Evolutionary conservation across 2,113 vertebrate genomes (phyloP), one percentile per base, ranked within the genome.

Genomic region (Heterotilapia buettikoferi): DNA sequence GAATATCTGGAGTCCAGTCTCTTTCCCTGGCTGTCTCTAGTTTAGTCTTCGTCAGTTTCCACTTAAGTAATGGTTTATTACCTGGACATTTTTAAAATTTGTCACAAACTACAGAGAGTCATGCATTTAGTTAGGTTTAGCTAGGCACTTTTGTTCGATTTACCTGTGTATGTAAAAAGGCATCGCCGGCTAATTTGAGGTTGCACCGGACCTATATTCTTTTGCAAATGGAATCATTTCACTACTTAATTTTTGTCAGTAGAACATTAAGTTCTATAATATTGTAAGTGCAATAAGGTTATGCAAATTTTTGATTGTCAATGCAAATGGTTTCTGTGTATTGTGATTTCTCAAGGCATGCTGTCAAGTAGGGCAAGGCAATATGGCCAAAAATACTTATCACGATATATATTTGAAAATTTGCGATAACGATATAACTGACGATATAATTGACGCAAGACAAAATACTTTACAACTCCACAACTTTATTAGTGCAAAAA

Each of bases 1-100:
- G n/a, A 84, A 71, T 92, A 84, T 66, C 63, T 89, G 85, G 83
- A 87, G 59, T 57, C 78, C 85, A 79, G 50, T 88, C 38, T 82
- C 7, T 47, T 57, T 87, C 54, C 83, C 38, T 10, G 31, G 61
- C 36, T 11, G 13, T 59, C 26, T 89, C 7, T 16, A 40, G 53
- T 61, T 38, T 24, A 61, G 31, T 71, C 43, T 53, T 83, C 83
- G 71, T 47, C 68, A 78, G 61, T 82, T 94, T 92, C 40, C 82
- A 79, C 26, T 87, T 90, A 80, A n/a, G 13, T 61, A 36, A 57
- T 21, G 19, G 31, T 6, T 43, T 76, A 59, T n/a, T 66, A 78
- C 33, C 8, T 26, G 68, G 36, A 88, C 56, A 19, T 80, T 84
- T 36, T 85, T 88, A 63, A 78, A 21, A 80, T 83, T 88, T 36